These are phyloP conservation scores for Triplophysa bombifrons DNA, from an alignment of 2,797 vertebrate genomes.

Conservation along the genomic window DNA sequence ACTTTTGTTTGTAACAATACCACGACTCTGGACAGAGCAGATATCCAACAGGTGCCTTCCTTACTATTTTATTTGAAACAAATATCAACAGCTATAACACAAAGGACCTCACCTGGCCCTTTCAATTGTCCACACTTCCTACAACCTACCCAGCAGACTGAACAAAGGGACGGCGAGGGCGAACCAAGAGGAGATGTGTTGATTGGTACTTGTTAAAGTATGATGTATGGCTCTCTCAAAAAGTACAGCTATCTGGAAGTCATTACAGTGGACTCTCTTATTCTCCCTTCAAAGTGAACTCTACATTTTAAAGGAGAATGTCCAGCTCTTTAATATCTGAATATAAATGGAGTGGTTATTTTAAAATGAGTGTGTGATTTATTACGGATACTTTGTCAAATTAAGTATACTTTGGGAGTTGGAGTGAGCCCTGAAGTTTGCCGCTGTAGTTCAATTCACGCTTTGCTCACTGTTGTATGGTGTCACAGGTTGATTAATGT, in stretches of 20 bases:
- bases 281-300: constrained; percentile 55
- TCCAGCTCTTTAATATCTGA: constrained; percentile 62
- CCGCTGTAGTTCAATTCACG: constrained; percentile 56
- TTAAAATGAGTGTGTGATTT: constrained; percentile 64
- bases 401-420: constrained; percentile 62
- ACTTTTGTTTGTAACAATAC: not conserved
- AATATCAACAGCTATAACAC: constrained; percentile 8
- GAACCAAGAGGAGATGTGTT: constrained; percentile 54
- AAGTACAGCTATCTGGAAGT: constrained; percentile 62
- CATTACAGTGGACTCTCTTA: constrained; percentile 59
- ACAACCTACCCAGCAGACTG: not conserved
- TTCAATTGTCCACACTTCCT: constrained; percentile 11
- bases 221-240: constrained; percentile 59
- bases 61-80: not conserved
- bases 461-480: constrained; percentile 56
- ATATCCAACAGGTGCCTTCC: not conserved
- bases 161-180: constrained; percentile 23
- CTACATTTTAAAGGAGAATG: constrained; percentile 62
- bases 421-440: constrained; percentile 58
- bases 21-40: not conserved
- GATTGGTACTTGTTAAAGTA: constrained; percentile 64
- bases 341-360: constrained; percentile 65
- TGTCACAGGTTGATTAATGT: constrained; percentile 59
- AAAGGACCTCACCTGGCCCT: constrained; percentile 16
- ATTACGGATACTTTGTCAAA: constrained; percentile 65